Evolutionary conservation across 1,140 invertebrate genomes (phyloP).

Genomic region (Oscheius sp.): DNA sequence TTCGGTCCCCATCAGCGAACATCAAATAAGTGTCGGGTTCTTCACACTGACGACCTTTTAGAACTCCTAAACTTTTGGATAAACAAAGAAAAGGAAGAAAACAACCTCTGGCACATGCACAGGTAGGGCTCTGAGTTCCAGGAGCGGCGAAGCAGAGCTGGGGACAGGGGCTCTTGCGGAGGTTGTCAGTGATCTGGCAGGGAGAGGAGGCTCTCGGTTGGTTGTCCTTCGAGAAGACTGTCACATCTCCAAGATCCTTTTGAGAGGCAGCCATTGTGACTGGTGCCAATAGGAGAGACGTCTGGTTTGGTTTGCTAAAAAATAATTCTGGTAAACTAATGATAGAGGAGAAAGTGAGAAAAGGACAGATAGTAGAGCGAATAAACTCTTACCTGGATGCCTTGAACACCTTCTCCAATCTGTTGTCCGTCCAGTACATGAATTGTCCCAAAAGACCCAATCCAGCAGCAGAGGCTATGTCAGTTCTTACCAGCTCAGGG

Average conservation of each 20-base stretch:
- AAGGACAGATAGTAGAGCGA: too few relatives aligned
- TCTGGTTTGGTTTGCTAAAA: conserved; percentile 73
- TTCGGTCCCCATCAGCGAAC: conserved; percentile 83
- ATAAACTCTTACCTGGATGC: too few relatives aligned
- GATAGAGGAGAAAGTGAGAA: too few relatives aligned
- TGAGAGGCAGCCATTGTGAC: conserved; percentile 47
- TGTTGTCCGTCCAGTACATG: conserved; percentile 93
- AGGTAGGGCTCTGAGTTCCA: conserved; percentile 67
- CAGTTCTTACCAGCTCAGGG: conserved; percentile 74
- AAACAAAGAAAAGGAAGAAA: too few relatives aligned
- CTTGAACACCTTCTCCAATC: conserved; percentile 80
- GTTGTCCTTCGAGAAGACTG: conserved; percentile 46
- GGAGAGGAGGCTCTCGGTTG: conserved; percentile 54
- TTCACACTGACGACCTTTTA: conserved; percentile 71
- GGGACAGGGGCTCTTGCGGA: conserved; percentile 73
- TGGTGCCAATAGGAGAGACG: conserved; percentile 62
- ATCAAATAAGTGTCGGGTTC: conserved; percentile 73
- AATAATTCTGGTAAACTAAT: too few relatives aligned
- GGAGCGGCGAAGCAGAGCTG: conserved; percentile 93
- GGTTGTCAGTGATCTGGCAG: conserved; percentile 60
- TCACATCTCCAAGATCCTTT: conserved; percentile 48
- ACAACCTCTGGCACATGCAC: conserved; percentile 88
- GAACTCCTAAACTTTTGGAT: too few relatives aligned
- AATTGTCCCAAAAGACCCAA: conserved; percentile 72
- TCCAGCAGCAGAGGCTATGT: conserved; percentile 90